Base-by-base conservation (phyloP, 2,797 vertebrate genomes). In the Lagorchestes hirsutus region DNA sequence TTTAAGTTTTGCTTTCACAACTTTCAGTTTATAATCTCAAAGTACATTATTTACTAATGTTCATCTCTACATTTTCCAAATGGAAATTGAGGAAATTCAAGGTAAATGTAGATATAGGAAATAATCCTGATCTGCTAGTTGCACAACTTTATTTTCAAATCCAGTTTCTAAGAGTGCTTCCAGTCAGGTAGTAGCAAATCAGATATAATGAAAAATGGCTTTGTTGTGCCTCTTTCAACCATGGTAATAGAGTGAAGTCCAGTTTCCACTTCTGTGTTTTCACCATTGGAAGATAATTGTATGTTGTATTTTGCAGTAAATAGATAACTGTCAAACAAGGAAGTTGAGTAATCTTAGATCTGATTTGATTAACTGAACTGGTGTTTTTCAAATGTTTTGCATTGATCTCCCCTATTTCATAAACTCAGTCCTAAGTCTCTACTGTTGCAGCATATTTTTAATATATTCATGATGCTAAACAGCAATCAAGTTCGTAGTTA, bases 401-500 rank as follows among this genome's bases (percentile, higher is more conserved):
- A 90, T n/a, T 55, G 93, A 5, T 46, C 93, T 55, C 50, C 55
- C 74, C 50, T 29, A 3, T 55, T 93, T 56, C 31, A 0, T 58
- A 87, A 54, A 56, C 34, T 96, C 52, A 55, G 31, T 5, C 87
- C 34, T 54, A 5, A 91, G 52, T 95, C 95, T 94, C 94, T 92
- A 54, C 6, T 90, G n/a, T 82, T 87, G 46, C 62, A 93, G 0
- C 95, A 62, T 95, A 96, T 94, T 55, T 62, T 95, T 16, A 59
- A 55, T 28, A 95, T 98, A 95, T 94, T 97, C 94, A 87, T 95
- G 94, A 59, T 91, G 93, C 74, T 56, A 93, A 90, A 92, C 34
- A 95, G 24, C 90, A 94, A 5, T 94, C 92, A 46, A 96, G 92
- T 59, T 97, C 96, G 29, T 94, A 97, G 87, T 97, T 96, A 96